A percentile compares a stretch with the other conserved stretches of the same genome.
phyloP scores from a whole-genome alignment of 2,113 vertebrate genomes.

The Neopipo cinnamomea region DNA sequence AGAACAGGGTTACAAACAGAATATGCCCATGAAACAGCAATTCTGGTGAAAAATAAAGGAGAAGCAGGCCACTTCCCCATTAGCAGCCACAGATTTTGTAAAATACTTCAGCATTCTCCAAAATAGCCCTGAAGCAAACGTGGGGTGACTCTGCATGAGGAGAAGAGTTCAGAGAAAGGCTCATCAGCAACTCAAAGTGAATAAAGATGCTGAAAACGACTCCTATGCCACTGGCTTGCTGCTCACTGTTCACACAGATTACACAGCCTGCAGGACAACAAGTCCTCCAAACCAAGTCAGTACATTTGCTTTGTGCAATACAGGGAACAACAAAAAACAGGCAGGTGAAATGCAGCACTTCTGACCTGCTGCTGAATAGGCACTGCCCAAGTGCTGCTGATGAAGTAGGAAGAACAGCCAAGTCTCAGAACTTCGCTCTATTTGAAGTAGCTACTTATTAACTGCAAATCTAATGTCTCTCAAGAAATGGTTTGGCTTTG shows the following conservation, averaged over 20 bases:
- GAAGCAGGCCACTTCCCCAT: background rate
- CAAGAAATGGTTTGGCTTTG: background rate
- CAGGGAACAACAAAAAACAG: background rate
- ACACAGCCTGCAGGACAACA: background rate
- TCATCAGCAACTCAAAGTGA: background rate
- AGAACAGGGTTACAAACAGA: background rate
- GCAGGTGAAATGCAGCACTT: background rate
- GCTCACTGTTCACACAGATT: background rate
- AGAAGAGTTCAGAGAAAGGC: background rate
- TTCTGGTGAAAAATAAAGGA: background rate
- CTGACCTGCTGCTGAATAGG: background rate
- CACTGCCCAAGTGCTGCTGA: background rate
- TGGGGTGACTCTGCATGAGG: background rate
- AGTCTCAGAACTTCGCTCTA: background rate
- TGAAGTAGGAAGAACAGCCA: background rate
- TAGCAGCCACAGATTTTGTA: background rate
- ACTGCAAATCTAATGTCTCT: background rate
- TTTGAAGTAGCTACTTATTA: background rate
- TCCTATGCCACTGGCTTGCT: background rate
- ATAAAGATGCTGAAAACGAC: background rate
- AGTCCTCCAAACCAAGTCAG: background rate
- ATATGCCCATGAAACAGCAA: background rate
- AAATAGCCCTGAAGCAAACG: accelerated
- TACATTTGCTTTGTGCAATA: background rate
- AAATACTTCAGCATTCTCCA: background rate